Conservation (phyloP, 1,140 invertebrate species). For the Drosophila ambigua region DNA sequence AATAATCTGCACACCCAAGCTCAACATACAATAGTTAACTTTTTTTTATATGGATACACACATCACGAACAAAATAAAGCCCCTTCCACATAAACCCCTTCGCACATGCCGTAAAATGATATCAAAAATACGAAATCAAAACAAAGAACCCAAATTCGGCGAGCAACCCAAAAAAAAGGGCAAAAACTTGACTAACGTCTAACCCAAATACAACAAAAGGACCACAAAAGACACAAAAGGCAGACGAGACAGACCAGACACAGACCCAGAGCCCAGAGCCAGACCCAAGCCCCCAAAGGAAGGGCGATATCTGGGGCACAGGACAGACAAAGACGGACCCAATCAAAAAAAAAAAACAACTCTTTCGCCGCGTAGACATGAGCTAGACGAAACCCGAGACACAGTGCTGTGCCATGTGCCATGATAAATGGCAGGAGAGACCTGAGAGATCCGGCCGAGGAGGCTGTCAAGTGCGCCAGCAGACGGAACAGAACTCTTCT, state of each 20-base stretch:
- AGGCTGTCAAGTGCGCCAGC: conserved; percentile 48
- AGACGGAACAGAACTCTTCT: not conserved
- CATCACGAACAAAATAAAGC: conserved; percentile 1
- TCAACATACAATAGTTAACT: no score
- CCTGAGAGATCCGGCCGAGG: not conserved
- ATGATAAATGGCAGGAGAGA: no score
- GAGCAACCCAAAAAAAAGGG: conserved; percentile 36
- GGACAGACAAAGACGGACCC: conserved; percentile 27
- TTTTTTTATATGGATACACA: not conserved
- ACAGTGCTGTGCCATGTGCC: not conserved
- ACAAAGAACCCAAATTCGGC: conserved; percentile 53
- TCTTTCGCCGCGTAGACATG: conserved; percentile 26
- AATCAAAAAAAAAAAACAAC: conserved; percentile 25
- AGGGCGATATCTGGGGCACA: conserved; percentile 1
- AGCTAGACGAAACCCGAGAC: conserved; percentile 45
- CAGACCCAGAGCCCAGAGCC: no score
- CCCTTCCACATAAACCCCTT: not conserved
- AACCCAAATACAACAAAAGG: conserved; percentile 37
- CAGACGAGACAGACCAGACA: conserved; percentile 44
- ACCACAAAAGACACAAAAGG: conserved; percentile 40
- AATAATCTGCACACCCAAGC: no score
- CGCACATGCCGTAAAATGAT: conserved; percentile 59
- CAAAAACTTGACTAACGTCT: conserved; percentile 73
- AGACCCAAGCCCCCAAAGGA: conserved; percentile 15
- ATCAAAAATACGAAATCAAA: conserved; percentile 72